Conservation (phyloP, 2,797 vertebrate genomes). For the Anguilla pacifica region DNA sequence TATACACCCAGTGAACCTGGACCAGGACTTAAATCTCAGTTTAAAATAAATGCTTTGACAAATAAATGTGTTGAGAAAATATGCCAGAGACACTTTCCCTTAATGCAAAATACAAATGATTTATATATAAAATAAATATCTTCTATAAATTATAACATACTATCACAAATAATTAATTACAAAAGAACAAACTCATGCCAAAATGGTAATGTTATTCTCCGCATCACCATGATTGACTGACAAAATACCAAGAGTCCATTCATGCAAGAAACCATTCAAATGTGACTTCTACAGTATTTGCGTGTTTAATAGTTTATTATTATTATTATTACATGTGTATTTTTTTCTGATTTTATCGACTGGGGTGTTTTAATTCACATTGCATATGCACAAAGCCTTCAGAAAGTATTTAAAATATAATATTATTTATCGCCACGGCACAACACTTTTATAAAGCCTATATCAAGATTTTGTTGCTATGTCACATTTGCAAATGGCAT, state of each 20-base stretch:
- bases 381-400: too few relatives aligned
- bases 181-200: not conserved
- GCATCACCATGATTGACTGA: not conserved
- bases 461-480: too few relatives aligned
- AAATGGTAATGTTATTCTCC: not conserved
- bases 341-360: too few relatives aligned
- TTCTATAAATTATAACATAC: not conserved
- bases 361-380: too few relatives aligned
- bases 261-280: not conserved
- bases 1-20: not conserved
- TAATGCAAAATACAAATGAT: not conserved
- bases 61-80: not conserved
- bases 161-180: not conserved
- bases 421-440: too few relatives aligned
- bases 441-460: too few relatives aligned
- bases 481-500: too few relatives aligned
- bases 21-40: not conserved
- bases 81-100: not conserved
- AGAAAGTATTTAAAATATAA: too few relatives aligned
- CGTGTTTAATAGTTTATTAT: not conserved
- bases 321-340: not conserved
- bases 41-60: not conserved
- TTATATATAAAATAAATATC: not conserved
- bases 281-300: not conserved
- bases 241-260: not conserved